These are phyloP conservation scores for Dreissena rostriformis DNA, from an alignment of 1,140 invertebrate genomes.

Conservation along the genomic window DNA sequence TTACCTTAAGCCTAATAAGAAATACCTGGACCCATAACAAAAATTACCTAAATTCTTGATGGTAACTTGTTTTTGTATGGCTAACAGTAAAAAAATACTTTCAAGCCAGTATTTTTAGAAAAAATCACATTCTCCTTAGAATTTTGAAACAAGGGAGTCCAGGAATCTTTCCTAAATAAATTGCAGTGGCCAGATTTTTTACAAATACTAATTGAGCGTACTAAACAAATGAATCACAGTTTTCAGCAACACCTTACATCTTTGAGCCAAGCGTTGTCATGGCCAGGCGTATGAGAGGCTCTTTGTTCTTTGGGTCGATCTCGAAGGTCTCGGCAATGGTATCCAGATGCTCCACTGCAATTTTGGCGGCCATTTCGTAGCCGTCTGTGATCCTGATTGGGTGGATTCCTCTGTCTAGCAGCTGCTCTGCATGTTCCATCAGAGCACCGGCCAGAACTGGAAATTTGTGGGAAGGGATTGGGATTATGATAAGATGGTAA, in stretches of 20 bases:
- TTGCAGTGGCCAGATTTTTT: too few species aligned
- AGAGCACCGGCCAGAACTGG: conserved; percentile 93
- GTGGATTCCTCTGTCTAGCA: conserved; percentile 98
- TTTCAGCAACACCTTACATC: conserved; percentile 86
- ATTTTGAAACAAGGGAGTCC: too few species aligned
- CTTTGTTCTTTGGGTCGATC: conserved; percentile 89
- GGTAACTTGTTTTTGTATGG: too few species aligned
- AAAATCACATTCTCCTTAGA: too few species aligned
- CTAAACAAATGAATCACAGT: too few species aligned
- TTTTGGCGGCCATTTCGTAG: conserved; percentile 97
- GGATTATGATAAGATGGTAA: not conserved
- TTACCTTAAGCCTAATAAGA: too few species aligned
- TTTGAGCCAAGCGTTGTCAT: conserved; percentile 99
- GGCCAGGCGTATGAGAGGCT: conserved; percentile 96
- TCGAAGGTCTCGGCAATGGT: conserved; percentile 95
- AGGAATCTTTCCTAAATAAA: too few species aligned
- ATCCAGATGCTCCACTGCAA: conserved; percentile 93
- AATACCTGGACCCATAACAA: too few species aligned
- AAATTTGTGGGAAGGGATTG: conserved; percentile 60
- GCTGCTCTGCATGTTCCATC: conserved; percentile 95
- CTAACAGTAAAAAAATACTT: too few species aligned
- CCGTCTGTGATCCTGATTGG: conserved; percentile 99
- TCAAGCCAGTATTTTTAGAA: too few species aligned
- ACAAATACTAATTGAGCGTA: too few species aligned
- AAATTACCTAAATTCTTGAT: too few species aligned